These are phyloP conservation scores for Chalcosyrphus nemorum DNA, from an alignment of 2,888 invertebrate species.

Conservation along the genomic window DNA sequence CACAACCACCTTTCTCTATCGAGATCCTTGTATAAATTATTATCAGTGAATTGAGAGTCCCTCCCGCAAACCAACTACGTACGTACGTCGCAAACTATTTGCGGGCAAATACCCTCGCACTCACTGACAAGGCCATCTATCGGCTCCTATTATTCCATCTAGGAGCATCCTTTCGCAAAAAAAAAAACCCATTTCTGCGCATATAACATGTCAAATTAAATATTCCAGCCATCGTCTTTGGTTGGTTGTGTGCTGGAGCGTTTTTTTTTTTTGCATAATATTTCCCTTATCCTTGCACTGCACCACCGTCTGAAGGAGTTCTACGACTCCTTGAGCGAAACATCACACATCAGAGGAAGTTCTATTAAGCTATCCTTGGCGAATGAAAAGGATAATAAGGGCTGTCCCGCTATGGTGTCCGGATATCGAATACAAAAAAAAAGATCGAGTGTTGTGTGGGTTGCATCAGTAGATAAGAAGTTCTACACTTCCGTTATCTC, in stretches of 20 bases:
- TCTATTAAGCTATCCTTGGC: slow-evolving; percentile 40
- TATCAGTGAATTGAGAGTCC: slow-evolving; percentile 7
- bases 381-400: slow-evolving; percentile 34
- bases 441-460: slow-evolving; percentile 31
- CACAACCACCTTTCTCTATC: slow-evolving; percentile 5
- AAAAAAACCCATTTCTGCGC: background rate
- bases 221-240: slow-evolving; percentile 41
- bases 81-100: slow-evolving; percentile 18
- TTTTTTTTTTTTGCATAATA: slow-evolving; percentile 61
- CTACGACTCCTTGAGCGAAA: slow-evolving; percentile 31
- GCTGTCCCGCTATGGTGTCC: background rate
- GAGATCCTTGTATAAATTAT: slow-evolving; percentile 18
- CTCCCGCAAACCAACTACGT: background rate
- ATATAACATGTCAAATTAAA: slow-evolving; percentile 54
- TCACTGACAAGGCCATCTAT: background rate
- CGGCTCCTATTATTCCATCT: background rate
- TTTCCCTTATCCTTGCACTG: slow-evolving; percentile 33
- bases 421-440: slow-evolving; percentile 60
- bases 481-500: slow-evolving; percentile 51
- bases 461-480: slow-evolving; percentile 49
- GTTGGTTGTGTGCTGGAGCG: slow-evolving; percentile 26
- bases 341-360: slow-evolving; percentile 37
- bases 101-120: slow-evolving; percentile 19
- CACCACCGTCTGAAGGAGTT: background rate
- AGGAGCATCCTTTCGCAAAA: background rate